Evolutionary conservation across 2,888 invertebrate species (phyloP).

Genomic region (Apamea crenata): DNA sequence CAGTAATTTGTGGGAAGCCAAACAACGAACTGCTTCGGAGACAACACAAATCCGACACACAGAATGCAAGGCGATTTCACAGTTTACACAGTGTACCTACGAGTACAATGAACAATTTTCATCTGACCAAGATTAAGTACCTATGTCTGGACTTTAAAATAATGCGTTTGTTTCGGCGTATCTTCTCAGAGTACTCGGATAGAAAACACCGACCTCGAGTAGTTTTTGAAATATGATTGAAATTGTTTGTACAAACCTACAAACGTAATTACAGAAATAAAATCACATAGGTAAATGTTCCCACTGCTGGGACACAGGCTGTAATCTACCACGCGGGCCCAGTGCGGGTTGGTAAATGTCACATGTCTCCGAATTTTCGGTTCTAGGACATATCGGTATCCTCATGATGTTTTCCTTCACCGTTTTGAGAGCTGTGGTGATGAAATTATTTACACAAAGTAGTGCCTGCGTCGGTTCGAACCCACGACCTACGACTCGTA

Average conservation of each 20-base stretch:
- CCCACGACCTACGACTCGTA: too few species aligned
- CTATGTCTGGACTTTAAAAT: not conserved
- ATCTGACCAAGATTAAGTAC: not conserved
- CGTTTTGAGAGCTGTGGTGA: too few species aligned
- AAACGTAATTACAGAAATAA: too few species aligned
- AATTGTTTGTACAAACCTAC: not conserved
- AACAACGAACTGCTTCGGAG: conserved; percentile 19
- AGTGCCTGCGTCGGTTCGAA: too few species aligned
- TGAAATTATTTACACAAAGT: too few species aligned
- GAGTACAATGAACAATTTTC: not conserved
- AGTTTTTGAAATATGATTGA: not conserved
- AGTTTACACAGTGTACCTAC: not conserved
- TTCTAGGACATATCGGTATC: too few species aligned
- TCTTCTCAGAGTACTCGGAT: not conserved
- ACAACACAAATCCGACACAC: not conserved
- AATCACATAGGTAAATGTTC: too few species aligned
- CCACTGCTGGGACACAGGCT: too few species aligned
- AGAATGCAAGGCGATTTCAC: not conserved
- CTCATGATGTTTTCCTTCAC: too few species aligned
- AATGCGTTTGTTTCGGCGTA: not conserved
- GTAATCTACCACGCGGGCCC: too few species aligned
- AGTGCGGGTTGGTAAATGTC: too few species aligned
- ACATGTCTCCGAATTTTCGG: too few species aligned
- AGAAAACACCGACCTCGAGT: not conserved
- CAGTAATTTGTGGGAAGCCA: conserved; percentile 40